These are phyloP conservation scores for Apis florea DNA, from an alignment of 1,140 invertebrate genomes.

Conservation along the genomic window DNA sequence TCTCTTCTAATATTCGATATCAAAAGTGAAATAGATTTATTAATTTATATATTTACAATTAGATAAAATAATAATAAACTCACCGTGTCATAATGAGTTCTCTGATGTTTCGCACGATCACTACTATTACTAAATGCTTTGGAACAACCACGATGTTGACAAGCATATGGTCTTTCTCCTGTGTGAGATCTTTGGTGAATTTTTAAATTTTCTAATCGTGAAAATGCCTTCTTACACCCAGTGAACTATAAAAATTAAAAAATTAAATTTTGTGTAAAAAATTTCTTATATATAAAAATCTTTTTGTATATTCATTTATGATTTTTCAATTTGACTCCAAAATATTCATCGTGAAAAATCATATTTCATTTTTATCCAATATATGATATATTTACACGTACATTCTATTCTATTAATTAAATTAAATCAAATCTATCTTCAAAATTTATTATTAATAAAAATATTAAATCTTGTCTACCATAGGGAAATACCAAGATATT, in stretches of 20 bases:
- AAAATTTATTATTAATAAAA: too few relatives aligned
- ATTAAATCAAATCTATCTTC: too few relatives aligned
- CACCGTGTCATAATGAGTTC: constrained; percentile 97
- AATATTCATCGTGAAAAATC: too few relatives aligned
- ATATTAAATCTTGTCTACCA: too few relatives aligned
- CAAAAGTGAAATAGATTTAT: neutral
- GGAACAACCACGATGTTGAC: constrained; percentile 91
- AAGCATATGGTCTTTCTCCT: constrained; percentile 92
- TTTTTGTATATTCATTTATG: too few relatives aligned
- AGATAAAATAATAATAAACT: neutral
- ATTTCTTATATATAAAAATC: too few relatives aligned
- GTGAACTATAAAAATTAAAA: constrained; percentile 85
- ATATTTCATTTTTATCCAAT: too few relatives aligned
- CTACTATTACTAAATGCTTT: constrained; percentile 99
- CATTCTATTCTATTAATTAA: too few relatives aligned
- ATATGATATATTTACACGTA: too few relatives aligned
- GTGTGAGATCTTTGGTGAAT: constrained; percentile 98
- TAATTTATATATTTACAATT: neutral
- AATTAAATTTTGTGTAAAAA: too few relatives aligned
- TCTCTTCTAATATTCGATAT: neutral
- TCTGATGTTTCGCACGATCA: constrained; percentile 97
- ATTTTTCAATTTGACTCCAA: too few relatives aligned
- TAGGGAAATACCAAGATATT: neutral
- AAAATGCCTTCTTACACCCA: constrained; percentile 96
- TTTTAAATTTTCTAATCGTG: constrained; percentile 96